These are phyloP conservation scores for Globia sparganii DNA, from an alignment of 2,888 invertebrate species.

Conservation along the genomic window DNA sequence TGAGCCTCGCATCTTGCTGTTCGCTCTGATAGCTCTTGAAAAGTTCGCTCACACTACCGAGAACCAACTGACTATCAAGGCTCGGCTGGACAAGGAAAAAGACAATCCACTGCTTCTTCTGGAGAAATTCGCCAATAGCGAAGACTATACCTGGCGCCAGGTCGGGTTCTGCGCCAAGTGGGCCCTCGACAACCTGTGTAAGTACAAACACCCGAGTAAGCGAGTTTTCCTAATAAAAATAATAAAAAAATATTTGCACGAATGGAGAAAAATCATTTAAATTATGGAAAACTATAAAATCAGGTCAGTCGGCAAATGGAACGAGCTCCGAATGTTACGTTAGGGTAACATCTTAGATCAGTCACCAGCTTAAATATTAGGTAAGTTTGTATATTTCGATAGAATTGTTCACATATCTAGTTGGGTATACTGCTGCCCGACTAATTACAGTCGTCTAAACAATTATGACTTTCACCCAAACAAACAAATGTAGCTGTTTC, in stretches of 20 bases:
- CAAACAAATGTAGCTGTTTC: too few relatives aligned
- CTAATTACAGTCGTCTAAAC: neutral
- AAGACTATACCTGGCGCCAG: conserved; percentile 93
- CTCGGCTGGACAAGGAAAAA: conserved; percentile 89
- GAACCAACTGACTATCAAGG: conserved; percentile 95
- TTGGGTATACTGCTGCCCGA: neutral
- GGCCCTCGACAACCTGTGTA: conserved; percentile 96
- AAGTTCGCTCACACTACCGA: conserved; percentile 98
- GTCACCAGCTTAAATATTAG: neutral
- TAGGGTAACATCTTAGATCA: neutral
- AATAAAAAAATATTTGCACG: too few relatives aligned
- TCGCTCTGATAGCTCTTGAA: conserved; percentile 96
- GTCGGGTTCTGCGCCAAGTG: conserved; percentile 98
- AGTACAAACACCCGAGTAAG: conserved; percentile 62
- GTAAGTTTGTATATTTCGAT: neutral
- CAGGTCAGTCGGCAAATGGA: neutral
- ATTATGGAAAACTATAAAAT: neutral
- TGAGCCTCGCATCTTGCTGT: conserved; percentile 94
- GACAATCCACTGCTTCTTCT: conserved; percentile 93
- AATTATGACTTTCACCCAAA: too few relatives aligned
- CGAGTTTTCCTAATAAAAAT: neutral
- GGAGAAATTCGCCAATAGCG: conserved; percentile 92
- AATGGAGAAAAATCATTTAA: neutral
- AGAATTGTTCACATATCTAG: neutral
- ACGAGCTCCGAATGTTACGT: neutral